Evolutionary conservation across 2,888 invertebrate genomes (phyloP).

Genomic region (Muschampia staudingeri): DNA sequence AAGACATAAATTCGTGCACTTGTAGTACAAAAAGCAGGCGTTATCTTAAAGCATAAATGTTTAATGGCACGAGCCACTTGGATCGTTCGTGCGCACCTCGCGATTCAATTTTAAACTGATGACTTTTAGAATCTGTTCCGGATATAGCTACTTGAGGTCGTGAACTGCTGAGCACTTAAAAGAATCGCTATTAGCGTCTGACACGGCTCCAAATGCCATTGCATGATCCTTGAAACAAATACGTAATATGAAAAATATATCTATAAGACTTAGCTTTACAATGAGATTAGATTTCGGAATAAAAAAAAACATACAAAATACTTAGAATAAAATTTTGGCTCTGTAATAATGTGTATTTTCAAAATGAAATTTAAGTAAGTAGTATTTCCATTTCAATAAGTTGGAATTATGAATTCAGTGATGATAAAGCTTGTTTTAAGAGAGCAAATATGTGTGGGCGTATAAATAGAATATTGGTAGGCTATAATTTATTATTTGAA

Average conservation of each 20-base stretch:
- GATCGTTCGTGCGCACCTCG: slow-evolving; percentile 77
- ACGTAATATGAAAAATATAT: not conserved
- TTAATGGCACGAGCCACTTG: slow-evolving; percentile 84
- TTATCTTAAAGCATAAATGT: slow-evolving; percentile 88
- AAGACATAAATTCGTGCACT: no score
- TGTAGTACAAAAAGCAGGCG: slow-evolving; percentile 83
- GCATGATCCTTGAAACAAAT: slow-evolving; percentile 24
- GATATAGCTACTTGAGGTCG: slow-evolving; percentile 85
- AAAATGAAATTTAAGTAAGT: slow-evolving; percentile 14
- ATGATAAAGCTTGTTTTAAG: slow-evolving; percentile 43
- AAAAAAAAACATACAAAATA: not conserved
- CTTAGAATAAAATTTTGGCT: not conserved
- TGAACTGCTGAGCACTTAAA: slow-evolving; percentile 81
- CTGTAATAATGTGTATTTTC: not conserved
- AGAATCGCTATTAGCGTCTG: slow-evolving; percentile 71
- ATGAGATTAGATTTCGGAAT: not conserved
- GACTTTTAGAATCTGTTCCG: slow-evolving; percentile 84
- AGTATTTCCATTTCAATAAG: slow-evolving; percentile 29
- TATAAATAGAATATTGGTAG: slow-evolving; percentile 45
- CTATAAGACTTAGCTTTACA: not conserved
- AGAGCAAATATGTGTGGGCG: slow-evolving; percentile 44
- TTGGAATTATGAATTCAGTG: slow-evolving; percentile 32
- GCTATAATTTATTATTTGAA: slow-evolving; percentile 52
- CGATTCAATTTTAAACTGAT: slow-evolving; percentile 88
- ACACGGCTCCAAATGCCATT: slow-evolving; percentile 36